These are phyloP conservation scores for Fulmarus glacialis DNA, from an alignment of 2,113 vertebrate genomes.

Conservation along the genomic window DNA sequence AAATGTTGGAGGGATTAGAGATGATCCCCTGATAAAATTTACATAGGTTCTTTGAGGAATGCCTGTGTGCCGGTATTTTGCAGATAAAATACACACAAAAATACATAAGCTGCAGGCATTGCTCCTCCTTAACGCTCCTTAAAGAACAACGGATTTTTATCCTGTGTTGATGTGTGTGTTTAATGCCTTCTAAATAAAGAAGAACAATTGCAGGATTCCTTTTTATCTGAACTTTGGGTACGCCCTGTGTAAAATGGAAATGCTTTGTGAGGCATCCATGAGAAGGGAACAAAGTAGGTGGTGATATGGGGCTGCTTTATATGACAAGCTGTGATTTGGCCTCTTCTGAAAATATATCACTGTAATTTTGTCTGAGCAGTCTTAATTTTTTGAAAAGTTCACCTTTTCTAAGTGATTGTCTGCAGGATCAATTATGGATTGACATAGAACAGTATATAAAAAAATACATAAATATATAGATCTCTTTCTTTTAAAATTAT, in stretches of 20 bases:
- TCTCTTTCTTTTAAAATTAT: not conserved
- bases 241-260: conserved; percentile 5
- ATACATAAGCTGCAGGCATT: not conserved
- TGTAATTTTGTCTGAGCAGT: not conserved
- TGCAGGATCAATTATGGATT: not conserved
- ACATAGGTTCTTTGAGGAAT: not conserved
- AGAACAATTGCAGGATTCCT: not conserved
- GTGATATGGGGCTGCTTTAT: not conserved
- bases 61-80: not conserved
- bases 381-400: not conserved
- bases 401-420: not conserved
- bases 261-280: not conserved
- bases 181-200: not conserved
- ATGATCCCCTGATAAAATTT: not conserved
- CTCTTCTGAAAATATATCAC: not conserved
- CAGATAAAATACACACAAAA: not conserved
- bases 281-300: not conserved
- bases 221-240: conserved; percentile 27
- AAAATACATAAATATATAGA: not conserved
- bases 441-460: not conserved
- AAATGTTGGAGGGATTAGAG: not conserved
- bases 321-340: not conserved
- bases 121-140: not conserved
- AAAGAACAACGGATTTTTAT: not conserved
- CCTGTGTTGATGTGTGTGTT: not conserved